Percentiles rank a stretch among this genome's conserved stretches.
Evolutionary conservation across 1,140 invertebrate species (phyloP).

Genomic region (Dinoponera quadriceps): DNA sequence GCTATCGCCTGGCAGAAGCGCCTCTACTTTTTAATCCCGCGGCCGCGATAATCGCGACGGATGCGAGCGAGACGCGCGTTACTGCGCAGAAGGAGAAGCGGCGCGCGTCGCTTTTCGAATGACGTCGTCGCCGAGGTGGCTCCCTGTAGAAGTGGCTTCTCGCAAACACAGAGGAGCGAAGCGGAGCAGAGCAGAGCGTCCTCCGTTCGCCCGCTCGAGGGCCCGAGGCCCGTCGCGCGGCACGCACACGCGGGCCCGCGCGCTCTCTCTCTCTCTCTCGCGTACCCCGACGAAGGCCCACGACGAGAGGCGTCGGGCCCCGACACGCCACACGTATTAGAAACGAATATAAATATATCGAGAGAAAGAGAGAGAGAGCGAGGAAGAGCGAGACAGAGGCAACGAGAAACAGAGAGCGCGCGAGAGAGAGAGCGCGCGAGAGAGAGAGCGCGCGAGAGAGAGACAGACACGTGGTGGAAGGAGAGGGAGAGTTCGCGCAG

Average conservation of each 20-base stretch:
- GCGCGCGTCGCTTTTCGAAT: constrained; percentile 12
- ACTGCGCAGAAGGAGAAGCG: background rate
- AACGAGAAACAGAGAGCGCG: constrained; percentile 48
- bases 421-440: constrained; percentile 34
- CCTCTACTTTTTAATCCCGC: background rate
- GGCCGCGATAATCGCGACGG: constrained; percentile 11
- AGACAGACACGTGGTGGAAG: constrained; percentile 54
- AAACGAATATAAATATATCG: constrained; percentile 83
- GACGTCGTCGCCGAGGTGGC: constrained; percentile 8
- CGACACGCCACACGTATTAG: constrained; percentile 79
- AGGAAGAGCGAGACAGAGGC: constrained; percentile 48
- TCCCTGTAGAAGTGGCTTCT: background rate
- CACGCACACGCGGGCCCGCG: constrained; percentile 47
- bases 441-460: constrained; percentile 54
- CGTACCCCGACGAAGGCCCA: constrained; percentile 52
- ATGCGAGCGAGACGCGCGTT: background rate
- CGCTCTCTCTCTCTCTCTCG: no score
- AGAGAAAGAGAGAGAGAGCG: constrained; percentile 38
- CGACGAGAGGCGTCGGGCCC: constrained; percentile 64
- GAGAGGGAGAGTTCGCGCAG: constrained; percentile 50
- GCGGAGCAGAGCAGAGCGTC: constrained; percentile 27
- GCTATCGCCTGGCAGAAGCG: constrained; percentile 17
- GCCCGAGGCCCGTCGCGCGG: constrained; percentile 13
- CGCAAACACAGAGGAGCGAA: constrained; percentile 10
- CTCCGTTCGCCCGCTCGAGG: constrained; percentile 35